Conservation (phyloP, 2,113 vertebrate genomes). For the Ornithorhynchus anatinus region DNA sequence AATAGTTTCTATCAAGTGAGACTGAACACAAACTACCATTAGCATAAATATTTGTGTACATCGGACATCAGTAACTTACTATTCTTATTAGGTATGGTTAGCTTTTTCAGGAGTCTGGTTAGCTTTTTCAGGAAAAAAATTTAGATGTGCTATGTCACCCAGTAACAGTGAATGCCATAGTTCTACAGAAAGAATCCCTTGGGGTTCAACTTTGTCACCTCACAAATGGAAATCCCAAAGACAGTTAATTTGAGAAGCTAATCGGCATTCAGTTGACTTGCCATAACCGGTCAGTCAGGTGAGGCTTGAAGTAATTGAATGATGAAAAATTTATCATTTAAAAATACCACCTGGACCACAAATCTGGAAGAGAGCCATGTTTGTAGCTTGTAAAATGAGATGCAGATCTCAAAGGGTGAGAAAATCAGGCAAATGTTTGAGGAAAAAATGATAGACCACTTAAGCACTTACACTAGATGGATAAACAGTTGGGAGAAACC, state of each 20-base stretch:
- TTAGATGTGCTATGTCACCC: not conserved
- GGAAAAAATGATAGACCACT: not conserved
- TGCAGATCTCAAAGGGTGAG: no score
- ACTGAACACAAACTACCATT: conserved; percentile 48
- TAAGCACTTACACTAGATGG: not conserved
- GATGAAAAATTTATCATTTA: no score
- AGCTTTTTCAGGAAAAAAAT: conserved; percentile 43
- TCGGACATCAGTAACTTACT: conserved; percentile 47
- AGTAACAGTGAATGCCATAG: not conserved
- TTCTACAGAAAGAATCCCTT: not conserved
- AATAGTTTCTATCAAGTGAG: conserved; percentile 62
- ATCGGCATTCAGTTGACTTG: no score
- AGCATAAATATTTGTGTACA: conserved; percentile 40
- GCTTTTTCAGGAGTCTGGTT: conserved; percentile 38
- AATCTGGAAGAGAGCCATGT: no score
- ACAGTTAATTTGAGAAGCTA: no score
- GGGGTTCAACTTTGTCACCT: not conserved
- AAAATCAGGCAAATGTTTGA: no score
- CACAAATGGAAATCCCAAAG: no score
- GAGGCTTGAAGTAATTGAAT: no score
- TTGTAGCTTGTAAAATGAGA: no score
- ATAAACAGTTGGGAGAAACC: not conserved
- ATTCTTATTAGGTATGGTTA: conserved; percentile 32
- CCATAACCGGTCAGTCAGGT: no score
- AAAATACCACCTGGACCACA: no score